These are phyloP conservation scores for Platerodrilus igneus DNA, from an alignment of 2,888 invertebrate genomes.

Conservation along the genomic window DNA sequence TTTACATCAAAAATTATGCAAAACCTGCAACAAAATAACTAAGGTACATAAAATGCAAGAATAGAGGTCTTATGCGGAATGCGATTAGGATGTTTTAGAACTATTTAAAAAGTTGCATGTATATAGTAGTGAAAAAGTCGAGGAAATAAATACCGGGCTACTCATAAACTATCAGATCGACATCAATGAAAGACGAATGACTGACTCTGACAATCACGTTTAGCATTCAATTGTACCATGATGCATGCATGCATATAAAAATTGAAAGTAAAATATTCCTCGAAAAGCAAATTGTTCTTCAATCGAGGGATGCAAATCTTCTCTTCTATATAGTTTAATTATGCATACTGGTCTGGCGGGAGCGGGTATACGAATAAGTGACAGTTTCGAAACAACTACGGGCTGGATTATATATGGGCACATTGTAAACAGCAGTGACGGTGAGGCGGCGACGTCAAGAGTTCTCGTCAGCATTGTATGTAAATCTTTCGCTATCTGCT, in stretches of 20 bases:
- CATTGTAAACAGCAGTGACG: conserved; percentile 23
- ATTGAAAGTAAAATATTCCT: conserved; percentile 17
- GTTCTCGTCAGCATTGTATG: conserved; percentile 25
- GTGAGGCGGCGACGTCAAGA: conserved; percentile 26
- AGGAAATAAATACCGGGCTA: no score
- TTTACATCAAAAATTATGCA: no score
- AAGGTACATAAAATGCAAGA: no score
- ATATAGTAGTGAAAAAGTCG: no score
- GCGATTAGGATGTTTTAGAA: no score
- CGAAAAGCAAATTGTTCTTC: conserved; percentile 19
- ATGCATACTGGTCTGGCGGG: conserved; percentile 18
- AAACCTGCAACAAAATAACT: no score
- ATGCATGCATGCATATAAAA: conserved; percentile 20
- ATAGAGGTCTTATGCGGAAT: no score
- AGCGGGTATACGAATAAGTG: conserved; percentile 20
- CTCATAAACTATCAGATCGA: no score
- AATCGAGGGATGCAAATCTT: conserved; percentile 22
- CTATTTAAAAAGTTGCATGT: no score
- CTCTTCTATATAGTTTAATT: conserved; percentile 22
- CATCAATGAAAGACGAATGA: no score
- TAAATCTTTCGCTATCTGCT: conserved; percentile 25
- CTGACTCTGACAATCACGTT: no score
- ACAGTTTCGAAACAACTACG: conserved; percentile 22
- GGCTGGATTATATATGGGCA: conserved; percentile 24
- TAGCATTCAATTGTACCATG: no score